Evolutionary conservation across 2,888 invertebrate genomes (phyloP).

Genomic region (Eulithis prunata): DNA sequence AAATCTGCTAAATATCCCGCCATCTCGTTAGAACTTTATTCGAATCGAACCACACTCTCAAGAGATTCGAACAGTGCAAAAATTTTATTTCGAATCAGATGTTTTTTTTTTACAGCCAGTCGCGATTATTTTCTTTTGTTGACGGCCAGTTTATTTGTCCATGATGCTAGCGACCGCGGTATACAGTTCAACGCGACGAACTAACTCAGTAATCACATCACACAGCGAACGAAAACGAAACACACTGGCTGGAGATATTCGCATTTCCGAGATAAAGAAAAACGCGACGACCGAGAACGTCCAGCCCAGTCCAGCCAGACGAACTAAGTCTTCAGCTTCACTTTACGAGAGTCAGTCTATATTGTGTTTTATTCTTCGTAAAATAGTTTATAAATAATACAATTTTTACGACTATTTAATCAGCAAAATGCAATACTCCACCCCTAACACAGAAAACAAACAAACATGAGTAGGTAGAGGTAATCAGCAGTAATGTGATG

Average conservation of each 20-base stretch:
- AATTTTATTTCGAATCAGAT: conserved; percentile 32
- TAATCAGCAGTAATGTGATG: no score
- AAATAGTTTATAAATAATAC: no score
- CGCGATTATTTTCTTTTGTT: conserved; percentile 21
- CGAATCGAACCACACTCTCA: no score
- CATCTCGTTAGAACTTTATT: conserved; percentile 41
- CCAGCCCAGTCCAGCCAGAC: conserved; percentile 47
- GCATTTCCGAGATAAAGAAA: conserved; percentile 63
- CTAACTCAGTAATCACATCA: conserved; percentile 52
- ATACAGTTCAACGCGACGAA: conserved; percentile 55
- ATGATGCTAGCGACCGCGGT: conserved; percentile 46
- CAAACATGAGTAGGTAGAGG: no score
- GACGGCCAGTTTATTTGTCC: conserved; percentile 36
- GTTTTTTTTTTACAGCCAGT: conserved; percentile 37
- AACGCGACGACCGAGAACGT: conserved; percentile 40
- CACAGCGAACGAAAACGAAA: conserved; percentile 22
- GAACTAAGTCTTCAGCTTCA: conserved; percentile 79
- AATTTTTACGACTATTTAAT: no score
- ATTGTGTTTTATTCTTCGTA: no score
- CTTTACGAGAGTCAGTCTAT: conserved; percentile 74
- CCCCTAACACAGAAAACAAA: no score
- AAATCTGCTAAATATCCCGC: conserved; percentile 78
- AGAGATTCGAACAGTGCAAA: conserved; percentile 40
- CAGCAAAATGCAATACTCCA: no score
- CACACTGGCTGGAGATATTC: conserved; percentile 49